phyloP scores from a whole-genome alignment of 1,140 invertebrate genomes.

The Eurosta solidaginis region DNA sequence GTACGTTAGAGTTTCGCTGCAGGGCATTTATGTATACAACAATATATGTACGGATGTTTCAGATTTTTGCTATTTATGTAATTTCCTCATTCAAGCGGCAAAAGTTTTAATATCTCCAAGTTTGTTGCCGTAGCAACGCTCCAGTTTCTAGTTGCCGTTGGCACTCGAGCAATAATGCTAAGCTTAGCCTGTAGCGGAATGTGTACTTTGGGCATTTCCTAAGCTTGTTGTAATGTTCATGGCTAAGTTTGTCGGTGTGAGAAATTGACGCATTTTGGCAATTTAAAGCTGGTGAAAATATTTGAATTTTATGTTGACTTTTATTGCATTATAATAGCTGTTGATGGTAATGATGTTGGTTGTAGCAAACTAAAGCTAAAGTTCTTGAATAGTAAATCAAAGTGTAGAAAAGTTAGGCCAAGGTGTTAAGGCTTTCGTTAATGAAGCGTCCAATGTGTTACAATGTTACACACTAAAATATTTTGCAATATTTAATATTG shows the following conservation, averaged over 20 bases:
- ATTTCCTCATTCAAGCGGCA: constrained; percentile 15
- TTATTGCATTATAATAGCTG: constrained; percentile 28
- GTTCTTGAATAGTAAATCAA: neutral
- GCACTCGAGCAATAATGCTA: no score
- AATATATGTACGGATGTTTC: neutral
- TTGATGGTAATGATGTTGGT: constrained; percentile 3
- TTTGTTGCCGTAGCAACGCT: constrained; percentile 7
- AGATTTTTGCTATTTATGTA: neutral
- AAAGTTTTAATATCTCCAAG: constrained; percentile 27
- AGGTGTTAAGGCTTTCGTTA: constrained; percentile 17
- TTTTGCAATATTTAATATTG: neutral
- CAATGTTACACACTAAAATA: neutral
- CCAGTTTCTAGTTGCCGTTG: neutral
- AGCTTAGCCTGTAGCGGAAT: neutral
- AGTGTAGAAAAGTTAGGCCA: neutral
- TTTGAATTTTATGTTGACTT: constrained; percentile 27
- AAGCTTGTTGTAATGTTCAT: no score
- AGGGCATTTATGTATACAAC: neutral
- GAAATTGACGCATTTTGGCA: constrained; percentile 6
- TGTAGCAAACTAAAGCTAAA: constrained; percentile 17
- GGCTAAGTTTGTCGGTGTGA: no score
- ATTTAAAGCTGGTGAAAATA: constrained; percentile 26
- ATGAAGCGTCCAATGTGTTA: constrained; percentile 15
- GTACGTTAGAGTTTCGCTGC: no score
- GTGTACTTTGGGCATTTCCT: no score